phyloP scores from a whole-genome alignment of 2,113 vertebrate species.

The Marmota monax region DNA sequence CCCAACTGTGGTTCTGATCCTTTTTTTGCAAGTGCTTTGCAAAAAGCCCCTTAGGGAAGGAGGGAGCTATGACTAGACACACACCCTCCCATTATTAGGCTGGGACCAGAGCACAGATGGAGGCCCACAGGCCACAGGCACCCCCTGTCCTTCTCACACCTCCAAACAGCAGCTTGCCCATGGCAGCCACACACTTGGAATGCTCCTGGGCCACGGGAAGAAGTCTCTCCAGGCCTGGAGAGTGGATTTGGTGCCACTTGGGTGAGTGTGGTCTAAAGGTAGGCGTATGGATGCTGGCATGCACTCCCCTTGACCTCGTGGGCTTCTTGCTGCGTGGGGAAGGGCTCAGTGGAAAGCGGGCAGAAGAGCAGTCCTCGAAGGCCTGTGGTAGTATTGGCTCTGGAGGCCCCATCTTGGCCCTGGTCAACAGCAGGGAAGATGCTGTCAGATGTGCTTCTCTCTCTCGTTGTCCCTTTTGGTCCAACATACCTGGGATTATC shows the following conservation, averaged over 20 bases:
- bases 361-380: not conserved
- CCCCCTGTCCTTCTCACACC: not conserved
- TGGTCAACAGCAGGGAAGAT: not conserved
- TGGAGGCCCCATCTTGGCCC: not conserved
- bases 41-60: not conserved
- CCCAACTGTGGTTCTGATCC: not conserved
- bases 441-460: not conserved
- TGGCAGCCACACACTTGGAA: not conserved
- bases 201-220: not conserved
- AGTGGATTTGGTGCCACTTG: not conserved
- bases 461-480: not conserved
- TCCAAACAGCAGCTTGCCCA: not conserved
- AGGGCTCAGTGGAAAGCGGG: not conserved
- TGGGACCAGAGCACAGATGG: not conserved
- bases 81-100: not conserved
- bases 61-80: not conserved
- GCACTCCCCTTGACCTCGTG: not conserved
- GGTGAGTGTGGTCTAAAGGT: not conserved
- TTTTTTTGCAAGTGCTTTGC: constrained; percentile 17
- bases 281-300: not conserved
- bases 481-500: not conserved
- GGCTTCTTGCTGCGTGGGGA: not conserved
- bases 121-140: not conserved
- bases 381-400: not conserved
- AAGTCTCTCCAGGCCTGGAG: not conserved